A percentile compares a stretch with the other conserved stretches of the same genome.
Conservation (phyloP, 2,888 invertebrate species). For the Melolontha melolontha region DNA sequence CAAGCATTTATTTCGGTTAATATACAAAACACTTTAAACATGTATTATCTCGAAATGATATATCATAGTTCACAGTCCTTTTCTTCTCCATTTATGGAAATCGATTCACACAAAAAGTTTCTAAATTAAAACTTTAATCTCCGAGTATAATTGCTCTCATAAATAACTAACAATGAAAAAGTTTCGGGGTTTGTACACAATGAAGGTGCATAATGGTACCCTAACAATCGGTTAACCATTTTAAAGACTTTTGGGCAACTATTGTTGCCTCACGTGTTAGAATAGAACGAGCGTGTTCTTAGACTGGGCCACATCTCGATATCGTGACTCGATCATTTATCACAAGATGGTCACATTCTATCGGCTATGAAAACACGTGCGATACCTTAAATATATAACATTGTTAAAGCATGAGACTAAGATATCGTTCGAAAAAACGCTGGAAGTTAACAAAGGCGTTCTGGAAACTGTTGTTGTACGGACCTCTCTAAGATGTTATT, state of each 20-base stretch:
- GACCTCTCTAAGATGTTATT: conserved; percentile 7
- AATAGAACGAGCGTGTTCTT: conserved; percentile 41
- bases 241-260: conserved; percentile 50
- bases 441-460: conserved; percentile 25
- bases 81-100: no score
- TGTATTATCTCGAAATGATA: no score
- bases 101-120: no score
- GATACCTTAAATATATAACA: conserved; percentile 28
- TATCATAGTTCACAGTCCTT: no score
- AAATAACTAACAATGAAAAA: conserved; percentile 5
- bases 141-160: conserved; percentile 4
- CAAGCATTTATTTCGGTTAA: no score
- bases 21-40: no score
- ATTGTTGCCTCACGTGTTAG: conserved; percentile 51
- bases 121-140: background rate
- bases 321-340: background rate
- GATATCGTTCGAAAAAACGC: conserved; percentile 16
- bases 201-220: background rate
- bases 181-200: conserved; percentile 5
- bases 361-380: conserved; percentile 46
- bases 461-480: conserved; percentile 23
- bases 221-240: conserved; percentile 48
- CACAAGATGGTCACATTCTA: conserved; percentile 42
- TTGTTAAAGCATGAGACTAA: conserved; percentile 40
- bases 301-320: conserved; percentile 34